These are phyloP conservation scores for Tipula lateralis DNA, from an alignment of 2,888 invertebrate species.

Conservation along the genomic window DNA sequence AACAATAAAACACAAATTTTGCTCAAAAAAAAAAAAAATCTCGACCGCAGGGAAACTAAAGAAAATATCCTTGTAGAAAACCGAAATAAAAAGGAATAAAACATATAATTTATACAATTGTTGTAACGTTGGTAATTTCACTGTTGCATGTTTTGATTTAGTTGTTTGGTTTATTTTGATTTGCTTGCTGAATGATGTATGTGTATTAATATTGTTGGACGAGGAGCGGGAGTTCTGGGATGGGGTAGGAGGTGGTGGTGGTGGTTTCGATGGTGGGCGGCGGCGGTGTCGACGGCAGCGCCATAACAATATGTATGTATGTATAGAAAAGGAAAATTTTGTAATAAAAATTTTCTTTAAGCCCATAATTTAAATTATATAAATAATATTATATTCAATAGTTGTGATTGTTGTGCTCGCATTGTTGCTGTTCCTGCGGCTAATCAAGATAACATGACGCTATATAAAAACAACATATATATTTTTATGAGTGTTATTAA, in stretches of 20 bases:
- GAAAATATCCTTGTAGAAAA: neutral
- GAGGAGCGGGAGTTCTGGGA: neutral
- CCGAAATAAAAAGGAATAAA: neutral
- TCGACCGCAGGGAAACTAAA: neutral
- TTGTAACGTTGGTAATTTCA: constrained; percentile 27
- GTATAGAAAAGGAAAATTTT: neutral
- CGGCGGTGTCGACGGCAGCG: neutral
- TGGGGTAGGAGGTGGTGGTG: neutral
- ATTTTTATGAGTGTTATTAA: neutral
- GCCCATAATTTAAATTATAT: constrained; percentile 19
- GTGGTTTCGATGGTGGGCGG: neutral
- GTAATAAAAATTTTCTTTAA: neutral
- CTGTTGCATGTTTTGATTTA: constrained; percentile 28
- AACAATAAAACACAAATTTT: neutral
- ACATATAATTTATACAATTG: constrained; percentile 27
- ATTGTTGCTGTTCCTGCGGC: neutral
- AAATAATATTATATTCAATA: neutral
- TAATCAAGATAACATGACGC: neutral
- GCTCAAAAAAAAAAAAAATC: neutral
- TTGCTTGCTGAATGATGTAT: neutral
- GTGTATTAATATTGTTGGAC: neutral
- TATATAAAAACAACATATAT: neutral
- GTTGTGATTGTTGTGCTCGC: neutral
- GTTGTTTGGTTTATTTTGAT: neutral
- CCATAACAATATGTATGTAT: neutral